These are phyloP conservation scores for Melikaiella ostensackeni DNA, from an alignment of 2,888 invertebrate species.

Conservation along the genomic window DNA sequence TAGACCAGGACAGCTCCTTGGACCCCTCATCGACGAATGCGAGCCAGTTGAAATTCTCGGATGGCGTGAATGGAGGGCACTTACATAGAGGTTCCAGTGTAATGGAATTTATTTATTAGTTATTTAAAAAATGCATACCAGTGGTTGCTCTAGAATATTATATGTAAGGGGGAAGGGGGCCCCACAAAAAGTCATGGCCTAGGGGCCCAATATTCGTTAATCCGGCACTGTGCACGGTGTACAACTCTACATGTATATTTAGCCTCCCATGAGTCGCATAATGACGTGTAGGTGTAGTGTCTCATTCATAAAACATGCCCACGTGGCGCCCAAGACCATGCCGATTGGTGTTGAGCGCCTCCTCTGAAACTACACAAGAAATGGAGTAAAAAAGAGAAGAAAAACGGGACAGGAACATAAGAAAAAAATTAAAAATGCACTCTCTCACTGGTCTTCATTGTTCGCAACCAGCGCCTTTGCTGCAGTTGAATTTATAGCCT, in stretches of 20 bases:
- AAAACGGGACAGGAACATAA: not conserved
- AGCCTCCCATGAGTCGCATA: constrained; percentile 58
- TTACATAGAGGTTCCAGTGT: too few relatives aligned
- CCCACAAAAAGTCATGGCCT: too few relatives aligned
- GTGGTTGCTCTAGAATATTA: too few relatives aligned
- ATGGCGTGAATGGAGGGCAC: too few relatives aligned
- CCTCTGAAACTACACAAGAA: not conserved
- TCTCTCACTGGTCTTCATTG: not conserved
- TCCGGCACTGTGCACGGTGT: too few relatives aligned
- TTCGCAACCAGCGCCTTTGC: not conserved
- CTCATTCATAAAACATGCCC: constrained; percentile 72
- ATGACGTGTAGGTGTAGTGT: constrained; percentile 67
- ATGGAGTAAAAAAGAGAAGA: not conserved
- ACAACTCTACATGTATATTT: constrained; percentile 58
- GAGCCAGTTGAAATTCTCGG: too few relatives aligned
- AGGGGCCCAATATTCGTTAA: too few relatives aligned
- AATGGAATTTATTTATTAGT: too few relatives aligned
- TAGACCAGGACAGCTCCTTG: too few relatives aligned
- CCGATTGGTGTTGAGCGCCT: not conserved
- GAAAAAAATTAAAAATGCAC: not conserved
- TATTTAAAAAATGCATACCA: too few relatives aligned
- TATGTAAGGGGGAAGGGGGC: too few relatives aligned
- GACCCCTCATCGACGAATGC: too few relatives aligned
- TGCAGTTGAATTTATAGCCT: not conserved
- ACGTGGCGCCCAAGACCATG: constrained; percentile 61